phyloP scores from a whole-genome alignment of 2,797 vertebrate genomes.

The Pyrocephalus nanus region DNA sequence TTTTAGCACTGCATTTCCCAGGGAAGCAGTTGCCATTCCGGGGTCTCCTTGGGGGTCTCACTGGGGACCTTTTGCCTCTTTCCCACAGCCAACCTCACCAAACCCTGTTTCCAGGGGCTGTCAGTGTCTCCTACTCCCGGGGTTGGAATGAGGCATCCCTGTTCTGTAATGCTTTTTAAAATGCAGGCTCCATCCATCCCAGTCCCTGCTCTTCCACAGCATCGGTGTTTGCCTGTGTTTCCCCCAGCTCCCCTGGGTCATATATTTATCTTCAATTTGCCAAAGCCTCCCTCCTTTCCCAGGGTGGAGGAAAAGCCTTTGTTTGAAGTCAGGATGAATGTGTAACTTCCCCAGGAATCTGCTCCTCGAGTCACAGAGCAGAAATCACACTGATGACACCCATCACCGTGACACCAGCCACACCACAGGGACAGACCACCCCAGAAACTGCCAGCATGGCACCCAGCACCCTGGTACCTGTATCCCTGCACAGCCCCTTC shows the following conservation, averaged over 20 bases:
- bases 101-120: neutral
- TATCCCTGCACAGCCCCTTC: neutral
- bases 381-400: rapidly evolving
- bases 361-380: neutral
- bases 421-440: neutral
- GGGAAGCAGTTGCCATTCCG: neutral
- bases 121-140: neutral
- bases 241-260: conserved; percentile 5
- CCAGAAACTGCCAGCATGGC: rapidly evolving
- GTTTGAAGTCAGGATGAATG: neutral
- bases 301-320: conserved; percentile 10
- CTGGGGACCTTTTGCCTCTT: neutral
- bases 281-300: conserved; percentile 20
- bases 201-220: neutral
- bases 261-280: conserved; percentile 31
- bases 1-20: neutral
- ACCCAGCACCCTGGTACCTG: neutral
- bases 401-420: neutral
- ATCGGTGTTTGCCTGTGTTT: neutral
- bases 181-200: neutral
- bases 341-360: neutral
- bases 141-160: neutral
- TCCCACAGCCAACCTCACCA: neutral
- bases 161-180: neutral
- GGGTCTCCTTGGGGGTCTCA: neutral